Base-by-base conservation (phyloP, 2,797 vertebrate species). In the Phalanger gymnotis region DNA sequence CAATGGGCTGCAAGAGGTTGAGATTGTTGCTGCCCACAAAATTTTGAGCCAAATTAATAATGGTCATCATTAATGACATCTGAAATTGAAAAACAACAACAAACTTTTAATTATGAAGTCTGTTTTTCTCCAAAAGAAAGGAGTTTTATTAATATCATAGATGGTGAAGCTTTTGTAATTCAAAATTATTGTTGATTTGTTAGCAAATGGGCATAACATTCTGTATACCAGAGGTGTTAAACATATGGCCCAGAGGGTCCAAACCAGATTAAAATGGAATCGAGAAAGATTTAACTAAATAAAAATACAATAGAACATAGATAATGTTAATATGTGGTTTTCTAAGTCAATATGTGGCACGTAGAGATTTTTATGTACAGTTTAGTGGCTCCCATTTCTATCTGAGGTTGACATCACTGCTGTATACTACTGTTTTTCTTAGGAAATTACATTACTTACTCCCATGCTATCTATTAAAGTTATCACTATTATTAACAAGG, bases 1-100 rank as follows among this genome's bases (percentile, higher is more conserved):
- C 99, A 53, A 99, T 98, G 91, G 99, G 99, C 97, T 99, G 99
- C 66, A 99, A 98, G 95, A 99, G 97, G 98, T 99, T 99, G 98
- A 99, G 90, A 98, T 99, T 99, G 98, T 99, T 99, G 98, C 99
- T 99, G 97, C 99, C 99, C 98, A 99, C 99, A 97, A 99, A 99
- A 98, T 99, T 99, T 98, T 99, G 99, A 97, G 99, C 99, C 98
- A 99, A 98, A 97, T 99, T 99, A 40, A 99, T 96, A 91, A 99
- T 99, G 90, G 99, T 99, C 99, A 99, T 99, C 99, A 99, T 99
- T 94, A 99, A 98, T 1, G 99, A 99, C 0, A 97, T 58, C 99
- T 99, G 98, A 52, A 95, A 93, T 0, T 56, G 54, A 93, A 61
- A 52, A 51, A 92, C n/a, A 27, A 53, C 53, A 58, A 31, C n/a